A percentile compares a stretch with the other conserved stretches of the same genome.
phyloP scores from a whole-genome alignment of 2,113 vertebrate species.

The Carassius gibelio region DNA sequence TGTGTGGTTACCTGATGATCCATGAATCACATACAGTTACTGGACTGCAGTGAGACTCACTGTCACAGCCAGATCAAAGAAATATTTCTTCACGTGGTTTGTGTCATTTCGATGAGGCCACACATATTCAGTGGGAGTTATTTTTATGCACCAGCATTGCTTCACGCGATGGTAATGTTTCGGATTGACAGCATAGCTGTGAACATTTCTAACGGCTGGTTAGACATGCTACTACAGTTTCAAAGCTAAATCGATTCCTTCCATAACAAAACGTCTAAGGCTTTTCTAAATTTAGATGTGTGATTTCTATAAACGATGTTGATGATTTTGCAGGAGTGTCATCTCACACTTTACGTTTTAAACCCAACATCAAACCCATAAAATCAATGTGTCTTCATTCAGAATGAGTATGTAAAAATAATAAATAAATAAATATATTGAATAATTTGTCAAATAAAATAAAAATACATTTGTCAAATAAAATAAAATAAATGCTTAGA shows the following conservation, averaged over 20 bases:
- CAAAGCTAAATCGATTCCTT: slow-evolving; percentile 57
- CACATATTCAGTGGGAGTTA: not conserved
- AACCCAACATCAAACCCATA: not conserved
- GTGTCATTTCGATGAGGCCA: slow-evolving; percentile 12
- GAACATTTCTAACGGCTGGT: slow-evolving; percentile 60
- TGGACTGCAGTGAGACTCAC: slow-evolving; percentile 66
- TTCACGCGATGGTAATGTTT: slow-evolving; percentile 59
- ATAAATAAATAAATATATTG: too few relatives aligned
- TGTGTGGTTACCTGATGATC: too few relatives aligned
- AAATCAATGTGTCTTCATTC: not conserved
- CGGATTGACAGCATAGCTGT: slow-evolving; percentile 62
- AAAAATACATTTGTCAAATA: too few relatives aligned
- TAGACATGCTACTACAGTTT: slow-evolving; percentile 57
- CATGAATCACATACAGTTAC: slow-evolving; percentile 70
- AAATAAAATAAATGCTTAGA: too few relatives aligned
- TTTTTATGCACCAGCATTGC: slow-evolving; percentile 47
- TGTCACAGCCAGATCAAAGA: slow-evolving; percentile 23
- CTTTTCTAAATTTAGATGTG: slow-evolving; percentile 64
- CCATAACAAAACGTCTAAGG: slow-evolving; percentile 58
- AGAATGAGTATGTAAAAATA: not conserved
- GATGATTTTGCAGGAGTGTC: not conserved
- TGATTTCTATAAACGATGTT: not conserved
- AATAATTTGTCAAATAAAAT: too few relatives aligned
- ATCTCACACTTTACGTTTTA: not conserved
- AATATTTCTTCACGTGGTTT: slow-evolving; percentile 17